These are phyloP conservation scores for Enteromius trimaculatus DNA, from an alignment of 2,797 vertebrate genomes.

Conservation along the genomic window DNA sequence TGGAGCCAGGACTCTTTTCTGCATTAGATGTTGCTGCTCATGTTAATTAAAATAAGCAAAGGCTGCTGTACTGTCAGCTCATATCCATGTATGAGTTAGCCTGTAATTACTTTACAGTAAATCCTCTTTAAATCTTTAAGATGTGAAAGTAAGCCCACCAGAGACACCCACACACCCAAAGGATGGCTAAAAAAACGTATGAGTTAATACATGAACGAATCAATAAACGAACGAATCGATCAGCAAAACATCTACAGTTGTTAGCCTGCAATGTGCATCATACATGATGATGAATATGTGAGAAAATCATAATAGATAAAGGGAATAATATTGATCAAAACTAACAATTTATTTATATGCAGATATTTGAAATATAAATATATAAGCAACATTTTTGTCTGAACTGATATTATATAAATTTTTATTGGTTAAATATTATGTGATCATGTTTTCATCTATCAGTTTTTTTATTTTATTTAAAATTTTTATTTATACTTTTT, in stretches of 20 bases:
- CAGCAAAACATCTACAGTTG: background rate
- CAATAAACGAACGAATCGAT: background rate
- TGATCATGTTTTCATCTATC: background rate
- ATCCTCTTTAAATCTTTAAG: constrained; percentile 11
- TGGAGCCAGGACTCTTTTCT: constrained; percentile 31
- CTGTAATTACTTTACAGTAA: constrained; percentile 25
- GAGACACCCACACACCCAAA: background rate
- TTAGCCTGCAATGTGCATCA: background rate
- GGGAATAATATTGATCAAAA: background rate
- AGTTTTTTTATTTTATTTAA: too few species aligned
- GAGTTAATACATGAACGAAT: background rate
- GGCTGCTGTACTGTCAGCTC: constrained; percentile 7
- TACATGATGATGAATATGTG: background rate
- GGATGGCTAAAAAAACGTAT: background rate
- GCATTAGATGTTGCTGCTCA: constrained; percentile 14
- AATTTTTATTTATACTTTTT: background rate
- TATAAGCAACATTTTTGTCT: background rate
- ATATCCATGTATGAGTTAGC: background rate
- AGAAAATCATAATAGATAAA: background rate
- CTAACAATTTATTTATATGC: background rate
- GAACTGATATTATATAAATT: background rate
- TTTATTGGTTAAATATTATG: background rate
- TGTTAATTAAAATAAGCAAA: constrained; percentile 22
- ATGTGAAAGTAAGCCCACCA: background rate
- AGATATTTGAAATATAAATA: background rate